Conservation (phyloP, 2,113 vertebrate species). For the Regulus satrapa region DNA sequence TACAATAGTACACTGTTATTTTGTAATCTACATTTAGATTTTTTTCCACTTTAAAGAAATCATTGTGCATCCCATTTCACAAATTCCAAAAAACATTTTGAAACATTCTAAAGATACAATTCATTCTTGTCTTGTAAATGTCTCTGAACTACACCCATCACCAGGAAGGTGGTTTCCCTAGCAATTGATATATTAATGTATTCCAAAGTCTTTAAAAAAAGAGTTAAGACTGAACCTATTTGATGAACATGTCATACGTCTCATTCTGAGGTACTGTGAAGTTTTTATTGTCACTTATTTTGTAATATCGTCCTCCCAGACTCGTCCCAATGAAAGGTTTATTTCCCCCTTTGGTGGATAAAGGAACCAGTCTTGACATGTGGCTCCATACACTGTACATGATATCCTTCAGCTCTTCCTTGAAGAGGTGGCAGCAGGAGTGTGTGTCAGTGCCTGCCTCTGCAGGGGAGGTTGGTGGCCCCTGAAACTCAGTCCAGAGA, state of each 20-base stretch:
- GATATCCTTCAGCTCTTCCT: not conserved
- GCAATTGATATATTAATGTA: not conserved
- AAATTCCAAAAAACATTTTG: not conserved
- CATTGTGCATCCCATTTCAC: not conserved
- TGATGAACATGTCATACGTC: not conserved
- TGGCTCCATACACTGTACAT: not conserved
- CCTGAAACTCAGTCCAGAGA: not conserved
- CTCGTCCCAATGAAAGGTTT: not conserved
- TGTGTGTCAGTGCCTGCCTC: not conserved
- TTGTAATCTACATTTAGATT: not conserved
- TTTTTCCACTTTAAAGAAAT: not conserved
- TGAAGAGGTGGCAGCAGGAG: not conserved
- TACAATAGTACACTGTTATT: not conserved
- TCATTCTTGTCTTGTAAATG: not conserved
- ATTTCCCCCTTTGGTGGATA: not conserved
- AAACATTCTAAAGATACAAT: not conserved
- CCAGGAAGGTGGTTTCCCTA: not conserved
- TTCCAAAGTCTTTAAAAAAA: not conserved
- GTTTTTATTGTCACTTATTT: not conserved
- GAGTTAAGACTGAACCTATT: not conserved
- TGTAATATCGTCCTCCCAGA: not conserved
- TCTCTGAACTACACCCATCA: not conserved
- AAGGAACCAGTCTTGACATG: not conserved
- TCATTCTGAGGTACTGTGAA: not conserved
- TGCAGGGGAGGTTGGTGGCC: fast-evolving